Percentiles rank a stretch among this genome's conserved stretches.
Conservation (phyloP, 2,113 vertebrate genomes). For the Nerophis lumbriciformis region DNA sequence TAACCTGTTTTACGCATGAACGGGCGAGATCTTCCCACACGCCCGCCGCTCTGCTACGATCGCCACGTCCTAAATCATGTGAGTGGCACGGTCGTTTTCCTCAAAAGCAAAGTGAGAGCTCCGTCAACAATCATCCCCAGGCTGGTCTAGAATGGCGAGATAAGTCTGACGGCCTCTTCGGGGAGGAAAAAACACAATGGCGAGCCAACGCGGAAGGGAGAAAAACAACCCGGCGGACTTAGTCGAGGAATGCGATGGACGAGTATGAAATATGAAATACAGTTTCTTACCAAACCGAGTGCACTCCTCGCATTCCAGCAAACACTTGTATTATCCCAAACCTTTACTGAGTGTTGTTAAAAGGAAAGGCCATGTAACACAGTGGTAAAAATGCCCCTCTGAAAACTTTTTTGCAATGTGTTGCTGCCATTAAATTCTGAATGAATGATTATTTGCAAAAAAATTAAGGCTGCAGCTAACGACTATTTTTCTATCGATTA, state of each 20-base stretch:
- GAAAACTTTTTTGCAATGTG: too few species aligned
- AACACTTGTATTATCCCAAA: too few species aligned
- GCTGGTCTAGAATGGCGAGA: slow-evolving; percentile 30
- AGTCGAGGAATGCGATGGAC: slow-evolving; percentile 38
- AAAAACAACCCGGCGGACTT: slow-evolving; percentile 13
- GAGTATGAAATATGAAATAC: slow-evolving; percentile 37
- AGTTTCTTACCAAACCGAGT: too few species aligned
- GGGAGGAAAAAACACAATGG: slow-evolving; percentile 27
- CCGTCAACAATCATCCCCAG: slow-evolving; percentile 23
- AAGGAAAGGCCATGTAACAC: too few species aligned
- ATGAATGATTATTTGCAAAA: too few species aligned
- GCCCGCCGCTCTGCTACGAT: slow-evolving; percentile 46
- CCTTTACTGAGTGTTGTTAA: too few species aligned
- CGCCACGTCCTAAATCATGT: slow-evolving; percentile 32
- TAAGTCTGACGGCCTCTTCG: slow-evolving; percentile 22
- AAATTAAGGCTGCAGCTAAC: too few species aligned
- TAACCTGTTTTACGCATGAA: background rate
- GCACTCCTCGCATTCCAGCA: too few species aligned
- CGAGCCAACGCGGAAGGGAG: slow-evolving; percentile 24
- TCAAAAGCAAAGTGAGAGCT: slow-evolving; percentile 30
- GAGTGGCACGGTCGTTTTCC: slow-evolving; percentile 15
- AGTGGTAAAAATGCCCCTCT: too few species aligned
- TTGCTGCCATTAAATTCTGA: too few species aligned
- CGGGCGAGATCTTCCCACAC: slow-evolving; percentile 36
- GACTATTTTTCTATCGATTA: too few species aligned